Conservation (phyloP, 2,888 invertebrate species). For the Peribatodes rhomboidaria region DNA sequence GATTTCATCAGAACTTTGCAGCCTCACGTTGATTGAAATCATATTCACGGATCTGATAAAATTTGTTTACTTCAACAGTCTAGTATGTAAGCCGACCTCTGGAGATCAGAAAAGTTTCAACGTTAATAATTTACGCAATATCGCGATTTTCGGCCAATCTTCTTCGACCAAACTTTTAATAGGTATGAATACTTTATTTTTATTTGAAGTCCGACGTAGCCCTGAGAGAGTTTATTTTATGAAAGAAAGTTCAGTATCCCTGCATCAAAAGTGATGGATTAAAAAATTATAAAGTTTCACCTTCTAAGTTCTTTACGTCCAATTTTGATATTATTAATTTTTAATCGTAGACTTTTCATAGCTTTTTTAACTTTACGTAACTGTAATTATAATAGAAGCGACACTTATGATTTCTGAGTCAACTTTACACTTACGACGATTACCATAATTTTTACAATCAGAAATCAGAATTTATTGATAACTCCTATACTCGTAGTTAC, state of each 20-base stretch:
- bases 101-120: conserved; percentile 43
- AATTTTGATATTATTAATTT: conserved; percentile 2
- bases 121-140: conserved; percentile 52
- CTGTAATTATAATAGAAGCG: neutral
- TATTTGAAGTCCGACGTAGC: conserved; percentile 41
- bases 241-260: conserved; percentile 7
- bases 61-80: conserved; percentile 36
- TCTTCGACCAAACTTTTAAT: conserved; percentile 53
- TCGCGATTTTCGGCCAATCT: conserved; percentile 51
- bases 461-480: too few relatives aligned
- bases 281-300: conserved; percentile 13
- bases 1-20: conserved; percentile 1
- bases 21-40: conserved; percentile 32
- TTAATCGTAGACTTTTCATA: conserved; percentile 7
- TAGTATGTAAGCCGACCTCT: conserved; percentile 40
- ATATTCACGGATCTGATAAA: conserved; percentile 40
- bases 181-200: conserved; percentile 53
- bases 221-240: conserved; percentile 39
- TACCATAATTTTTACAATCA: too few relatives aligned
- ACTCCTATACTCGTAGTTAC: too few relatives aligned
- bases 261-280: conserved; percentile 29
- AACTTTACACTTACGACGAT: too few relatives aligned
- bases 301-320: neutral
- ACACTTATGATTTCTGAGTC: too few relatives aligned
- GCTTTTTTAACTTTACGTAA: neutral